Evolutionary conservation across 2,888 invertebrate species (phyloP), one percentile per base, ranked within the genome.

Genomic region (Eudasyphora cyanicolor): DNA sequence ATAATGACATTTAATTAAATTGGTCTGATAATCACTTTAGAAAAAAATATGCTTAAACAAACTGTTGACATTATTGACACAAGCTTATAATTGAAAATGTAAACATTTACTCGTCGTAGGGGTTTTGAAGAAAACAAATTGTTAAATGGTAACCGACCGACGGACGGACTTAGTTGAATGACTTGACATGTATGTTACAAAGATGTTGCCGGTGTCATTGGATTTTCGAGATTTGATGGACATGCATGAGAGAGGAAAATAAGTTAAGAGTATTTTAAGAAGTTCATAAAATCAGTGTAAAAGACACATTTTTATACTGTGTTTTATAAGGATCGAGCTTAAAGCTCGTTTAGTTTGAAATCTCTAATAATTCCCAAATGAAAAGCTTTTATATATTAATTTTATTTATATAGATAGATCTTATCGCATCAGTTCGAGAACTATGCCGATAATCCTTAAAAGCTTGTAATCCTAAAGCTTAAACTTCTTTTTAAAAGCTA

Each of bases 1-100:
- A 64, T 64, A 64, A 64, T 64, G 64, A 64, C 64, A 38, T 64
- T 64, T 35, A 64, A 64, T 64, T 64, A 64, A 64, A 64, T 10
- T 64, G 17, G 38, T 19, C 35, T 19, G 64, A 64, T 64, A 64
- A 64, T 19, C 64, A 35, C 7, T 38, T 38, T 2, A 2, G 12
- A 64, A 38, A 17, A 32, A 24, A 51, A 17, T 17, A 19, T 24
- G 54, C 12, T 19, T 7, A 38, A 64, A 35, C 21, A 64, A 35
- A 64, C 17, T 82, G 79, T 76, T 76, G 64, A 82, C 71, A 76
- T 71, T 71, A 67, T 79, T 62, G 70, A 70, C 70, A 70, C 38
- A 45, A 57, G 14, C 10, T 57, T 14, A 24, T 74, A 78, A 82
- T 78, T 70, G 70, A 78, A 64, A 82, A 57, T 54, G 51, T 70